Conservation (phyloP, 2,113 vertebrate species). For the Anolis sagrei region DNA sequence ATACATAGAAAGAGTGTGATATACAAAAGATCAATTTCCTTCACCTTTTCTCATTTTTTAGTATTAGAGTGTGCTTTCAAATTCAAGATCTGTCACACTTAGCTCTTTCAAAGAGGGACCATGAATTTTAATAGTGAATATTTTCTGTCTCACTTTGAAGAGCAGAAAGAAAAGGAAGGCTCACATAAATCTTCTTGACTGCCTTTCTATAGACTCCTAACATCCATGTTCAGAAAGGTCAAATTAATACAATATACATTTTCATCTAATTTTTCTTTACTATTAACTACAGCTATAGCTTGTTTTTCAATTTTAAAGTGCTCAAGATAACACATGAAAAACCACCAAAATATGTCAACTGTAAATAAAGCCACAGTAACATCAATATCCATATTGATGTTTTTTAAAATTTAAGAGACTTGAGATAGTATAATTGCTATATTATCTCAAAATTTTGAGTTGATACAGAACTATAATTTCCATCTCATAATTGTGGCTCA, state of each 20-base stretch:
- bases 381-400: background rate
- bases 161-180: background rate
- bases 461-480: background rate
- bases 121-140: background rate
- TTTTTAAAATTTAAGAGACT: background rate
- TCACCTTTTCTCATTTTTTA: background rate
- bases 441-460: background rate
- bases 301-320: background rate
- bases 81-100: rapidly evolving
- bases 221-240: background rate
- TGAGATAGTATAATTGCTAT: background rate
- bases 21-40: background rate
- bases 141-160: background rate
- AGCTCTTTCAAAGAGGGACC: background rate
- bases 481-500: background rate
- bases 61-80: background rate
- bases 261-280: background rate
- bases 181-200: background rate
- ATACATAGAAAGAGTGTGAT: background rate
- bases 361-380: background rate
- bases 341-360: background rate
- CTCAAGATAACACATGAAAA: background rate
- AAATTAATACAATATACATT: background rate
- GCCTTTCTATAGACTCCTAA: background rate
- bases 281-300: background rate